Percentiles rank a stretch among this genome's conserved stretches.
Conservation (phyloP, 1,140 invertebrate genomes). For the Chrysopa pallens region DNA sequence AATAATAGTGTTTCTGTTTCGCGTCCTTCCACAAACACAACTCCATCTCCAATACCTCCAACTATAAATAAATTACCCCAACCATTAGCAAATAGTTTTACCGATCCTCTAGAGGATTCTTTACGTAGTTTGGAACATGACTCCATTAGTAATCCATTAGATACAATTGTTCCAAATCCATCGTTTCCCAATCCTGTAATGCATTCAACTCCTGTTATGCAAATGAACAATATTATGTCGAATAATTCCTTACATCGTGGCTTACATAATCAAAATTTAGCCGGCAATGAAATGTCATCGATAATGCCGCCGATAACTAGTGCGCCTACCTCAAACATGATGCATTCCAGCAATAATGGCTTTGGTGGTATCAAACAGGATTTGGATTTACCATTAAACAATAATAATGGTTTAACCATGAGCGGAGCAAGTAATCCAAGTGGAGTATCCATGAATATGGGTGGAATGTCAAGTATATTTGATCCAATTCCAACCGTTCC, state of each 20-base stretch:
- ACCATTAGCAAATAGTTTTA: constrained; percentile 21
- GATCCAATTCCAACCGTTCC: constrained; percentile 33
- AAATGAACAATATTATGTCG: constrained; percentile 1
- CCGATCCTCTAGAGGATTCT: constrained; percentile 44
- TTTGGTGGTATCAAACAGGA: constrained; percentile 28
- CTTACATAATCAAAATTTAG: constrained; percentile 2
- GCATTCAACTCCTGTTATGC: constrained; percentile 1
- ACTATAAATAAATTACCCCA: constrained; percentile 14
- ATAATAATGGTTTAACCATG: constrained; percentile 29
- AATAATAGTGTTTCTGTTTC: too few relatives aligned
- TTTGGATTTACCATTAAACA: constrained; percentile 22
- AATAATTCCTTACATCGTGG: neutral
- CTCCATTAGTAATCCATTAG: constrained; percentile 19
- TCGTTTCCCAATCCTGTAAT: constrained; percentile 9
- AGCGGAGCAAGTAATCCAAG: constrained; percentile 10
- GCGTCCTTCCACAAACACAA: neutral
- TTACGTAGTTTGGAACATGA: constrained; percentile 41
- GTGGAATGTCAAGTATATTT: constrained; percentile 37
- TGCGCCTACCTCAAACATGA: constrained; percentile 9
- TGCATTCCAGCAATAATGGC: constrained; percentile 27
- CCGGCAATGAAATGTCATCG: constrained; percentile 22
- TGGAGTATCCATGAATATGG: constrained; percentile 27
- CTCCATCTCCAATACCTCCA: constrained; percentile 12
- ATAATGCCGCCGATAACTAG: constrained; percentile 22
- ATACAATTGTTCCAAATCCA: constrained; percentile 9